These are phyloP conservation scores for Halichondria panicea DNA, from an alignment of 37 sponge, comb jelly and placozoan species.

Conservation along the genomic window DNA sequence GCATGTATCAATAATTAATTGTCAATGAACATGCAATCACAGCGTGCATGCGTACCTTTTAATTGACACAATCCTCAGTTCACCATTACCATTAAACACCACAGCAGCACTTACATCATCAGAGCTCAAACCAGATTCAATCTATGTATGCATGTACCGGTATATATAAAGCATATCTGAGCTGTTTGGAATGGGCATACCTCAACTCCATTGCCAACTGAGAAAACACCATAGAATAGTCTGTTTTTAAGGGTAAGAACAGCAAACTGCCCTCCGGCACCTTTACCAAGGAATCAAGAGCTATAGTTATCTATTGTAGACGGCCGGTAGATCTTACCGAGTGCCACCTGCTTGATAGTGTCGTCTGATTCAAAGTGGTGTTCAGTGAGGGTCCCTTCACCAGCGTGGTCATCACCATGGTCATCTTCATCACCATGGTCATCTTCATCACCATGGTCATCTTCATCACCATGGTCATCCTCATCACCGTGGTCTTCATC, in stretches of 20 bases:
- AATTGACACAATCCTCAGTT: slow-evolving; percentile 4
- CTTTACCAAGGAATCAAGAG: too few relatives aligned
- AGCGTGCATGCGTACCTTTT: neutral
- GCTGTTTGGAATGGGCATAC: neutral
- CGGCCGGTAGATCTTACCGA: too few relatives aligned
- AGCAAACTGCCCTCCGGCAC: slow-evolving; percentile 21
- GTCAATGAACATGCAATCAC: neutral
- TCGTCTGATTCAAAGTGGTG: too few relatives aligned
- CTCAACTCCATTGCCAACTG: slow-evolving; percentile 18
- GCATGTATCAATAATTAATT: neutral
- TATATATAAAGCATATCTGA: neutral
- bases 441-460: too few relatives aligned
- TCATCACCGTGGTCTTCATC: too few relatives aligned
- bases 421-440: too few relatives aligned
- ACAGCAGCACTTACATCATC: neutral
- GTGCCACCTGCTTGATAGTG: too few relatives aligned
- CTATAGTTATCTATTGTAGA: too few relatives aligned
- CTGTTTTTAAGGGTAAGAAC: slow-evolving; percentile 2
- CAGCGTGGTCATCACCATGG: too few relatives aligned
- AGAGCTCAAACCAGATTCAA: neutral
- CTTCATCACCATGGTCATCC: too few relatives aligned
- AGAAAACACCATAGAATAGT: slow-evolving; percentile 23
- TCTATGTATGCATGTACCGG: neutral
- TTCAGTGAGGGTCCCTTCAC: too few relatives aligned
- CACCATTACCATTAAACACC: neutral